Evolutionary conservation across 37 sponge, comb jelly and placozoan species (phyloP).

Genomic region (Ephydatia muelleri): DNA sequence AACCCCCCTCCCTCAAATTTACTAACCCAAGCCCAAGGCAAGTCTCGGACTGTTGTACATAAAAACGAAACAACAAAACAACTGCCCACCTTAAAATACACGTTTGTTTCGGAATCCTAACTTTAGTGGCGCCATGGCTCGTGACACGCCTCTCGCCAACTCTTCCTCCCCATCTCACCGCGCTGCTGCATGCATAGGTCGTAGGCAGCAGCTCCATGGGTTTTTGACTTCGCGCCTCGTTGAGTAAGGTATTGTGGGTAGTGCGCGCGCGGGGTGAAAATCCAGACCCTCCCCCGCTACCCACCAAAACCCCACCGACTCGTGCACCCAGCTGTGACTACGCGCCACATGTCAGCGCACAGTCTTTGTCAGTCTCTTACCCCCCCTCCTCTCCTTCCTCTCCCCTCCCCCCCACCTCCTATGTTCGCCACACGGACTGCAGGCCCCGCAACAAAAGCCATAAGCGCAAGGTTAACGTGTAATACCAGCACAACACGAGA

Average conservation of each 20-base stretch:
- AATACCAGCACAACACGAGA: neutral
- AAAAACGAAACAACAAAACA: neutral
- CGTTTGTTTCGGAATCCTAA: neutral
- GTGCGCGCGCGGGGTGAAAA: neutral
- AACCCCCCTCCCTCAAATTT: neutral
- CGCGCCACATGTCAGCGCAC: neutral
- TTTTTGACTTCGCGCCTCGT: neutral
- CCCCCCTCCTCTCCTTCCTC: no score
- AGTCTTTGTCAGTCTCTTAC: neutral
- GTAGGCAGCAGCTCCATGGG: neutral
- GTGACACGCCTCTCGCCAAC: neutral
- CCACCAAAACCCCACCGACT: neutral
- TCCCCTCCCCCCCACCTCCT: no score
- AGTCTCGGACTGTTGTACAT: neutral
- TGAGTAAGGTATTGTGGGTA: conserved; percentile 1
- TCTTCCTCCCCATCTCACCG: neutral
- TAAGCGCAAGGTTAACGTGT: no score
- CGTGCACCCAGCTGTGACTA: neutral
- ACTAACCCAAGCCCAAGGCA: neutral
- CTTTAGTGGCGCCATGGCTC: neutral
- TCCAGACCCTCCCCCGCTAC: neutral
- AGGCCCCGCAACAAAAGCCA: neutral
- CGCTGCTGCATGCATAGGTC: neutral
- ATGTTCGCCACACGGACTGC: neutral
- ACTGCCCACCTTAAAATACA: neutral